Evolutionary conservation across 53 echinoderm and acorn worm genomes (phyloP).

Genomic region (Henricia sp.): DNA sequence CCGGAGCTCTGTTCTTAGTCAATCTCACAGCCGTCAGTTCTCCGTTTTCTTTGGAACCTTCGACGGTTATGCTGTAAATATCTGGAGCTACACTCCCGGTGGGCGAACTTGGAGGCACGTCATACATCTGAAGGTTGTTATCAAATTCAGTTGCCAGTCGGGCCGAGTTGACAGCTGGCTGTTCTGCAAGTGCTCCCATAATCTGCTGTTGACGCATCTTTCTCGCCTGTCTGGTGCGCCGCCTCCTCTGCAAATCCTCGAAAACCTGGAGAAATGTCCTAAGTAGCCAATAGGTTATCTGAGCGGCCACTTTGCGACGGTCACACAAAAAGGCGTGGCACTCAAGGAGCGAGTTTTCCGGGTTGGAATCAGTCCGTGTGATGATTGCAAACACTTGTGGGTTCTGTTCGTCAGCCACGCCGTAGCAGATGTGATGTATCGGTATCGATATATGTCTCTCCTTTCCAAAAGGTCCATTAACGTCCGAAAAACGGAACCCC

Average conservation of each 20-base stretch:
- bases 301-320: conserved; percentile 79
- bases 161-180: neutral
- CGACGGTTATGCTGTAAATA: conserved; percentile 84
- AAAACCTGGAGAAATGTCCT: conserved; percentile 94
- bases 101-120: conserved; percentile 52
- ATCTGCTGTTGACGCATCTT: conserved; percentile 71
- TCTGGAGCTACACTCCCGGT: conserved; percentile 65
- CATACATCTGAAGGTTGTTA: neutral
- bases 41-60: conserved; percentile 78
- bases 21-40: conserved; percentile 86
- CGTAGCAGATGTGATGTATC: conserved; percentile 95
- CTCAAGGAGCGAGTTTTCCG: conserved; percentile 86
- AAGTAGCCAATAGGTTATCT: conserved; percentile 95
- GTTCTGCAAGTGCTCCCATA: neutral
- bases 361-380: conserved; percentile 88
- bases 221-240: conserved; percentile 77
- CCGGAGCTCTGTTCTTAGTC: conserved; percentile 58
- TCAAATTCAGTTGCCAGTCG: conserved; percentile 6
- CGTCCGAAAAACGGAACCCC: conserved; percentile 95
- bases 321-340: conserved; percentile 96
- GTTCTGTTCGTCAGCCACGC: conserved; percentile 92
- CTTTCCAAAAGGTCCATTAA: conserved; percentile 94
- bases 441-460: conserved; percentile 98
- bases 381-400: conserved; percentile 96
- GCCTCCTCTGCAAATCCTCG: conserved; percentile 82